These are phyloP conservation scores for Setipinna tenuifilis DNA, from an alignment of 2,797 vertebrate genomes.

Conservation along the genomic window DNA sequence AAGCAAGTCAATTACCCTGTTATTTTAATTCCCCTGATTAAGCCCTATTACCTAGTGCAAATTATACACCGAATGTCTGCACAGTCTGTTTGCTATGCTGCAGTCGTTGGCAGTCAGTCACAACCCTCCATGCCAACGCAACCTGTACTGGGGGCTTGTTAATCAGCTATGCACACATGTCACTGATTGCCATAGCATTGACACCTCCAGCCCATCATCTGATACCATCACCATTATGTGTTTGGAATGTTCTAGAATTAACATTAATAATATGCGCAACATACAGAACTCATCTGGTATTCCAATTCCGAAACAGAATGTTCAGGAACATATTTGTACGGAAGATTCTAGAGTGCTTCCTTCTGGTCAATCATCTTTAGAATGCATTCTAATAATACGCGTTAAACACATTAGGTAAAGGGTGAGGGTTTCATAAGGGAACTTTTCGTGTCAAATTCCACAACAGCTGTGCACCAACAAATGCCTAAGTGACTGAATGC, in stretches of 20 bases:
- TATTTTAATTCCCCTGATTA: conserved; percentile 15
- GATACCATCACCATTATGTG: background rate
- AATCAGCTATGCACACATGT: conserved; percentile 13
- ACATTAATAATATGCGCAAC: background rate
- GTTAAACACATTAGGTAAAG: background rate
- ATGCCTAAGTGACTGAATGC: background rate
- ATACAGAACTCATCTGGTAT: too few species aligned
- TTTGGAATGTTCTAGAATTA: background rate
- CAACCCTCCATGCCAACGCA: background rate
- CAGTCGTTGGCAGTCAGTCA: background rate
- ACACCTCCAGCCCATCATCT: background rate
- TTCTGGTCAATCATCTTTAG: background rate
- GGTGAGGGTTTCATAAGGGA: background rate
- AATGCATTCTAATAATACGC: background rate
- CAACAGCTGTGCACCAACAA: background rate
- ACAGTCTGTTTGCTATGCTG: conserved; percentile 5
- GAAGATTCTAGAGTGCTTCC: too few species aligned
- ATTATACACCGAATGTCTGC: background rate
- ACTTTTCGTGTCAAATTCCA: background rate
- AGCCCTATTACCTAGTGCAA: background rate
- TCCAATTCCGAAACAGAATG: too few species aligned
- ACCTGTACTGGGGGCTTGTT: background rate
- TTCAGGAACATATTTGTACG: too few species aligned
- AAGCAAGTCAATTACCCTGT: background rate
- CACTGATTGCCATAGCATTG: background rate